Base-by-base conservation (phyloP, 2,888 invertebrate genomes). In the Athalia rosae region DNA sequence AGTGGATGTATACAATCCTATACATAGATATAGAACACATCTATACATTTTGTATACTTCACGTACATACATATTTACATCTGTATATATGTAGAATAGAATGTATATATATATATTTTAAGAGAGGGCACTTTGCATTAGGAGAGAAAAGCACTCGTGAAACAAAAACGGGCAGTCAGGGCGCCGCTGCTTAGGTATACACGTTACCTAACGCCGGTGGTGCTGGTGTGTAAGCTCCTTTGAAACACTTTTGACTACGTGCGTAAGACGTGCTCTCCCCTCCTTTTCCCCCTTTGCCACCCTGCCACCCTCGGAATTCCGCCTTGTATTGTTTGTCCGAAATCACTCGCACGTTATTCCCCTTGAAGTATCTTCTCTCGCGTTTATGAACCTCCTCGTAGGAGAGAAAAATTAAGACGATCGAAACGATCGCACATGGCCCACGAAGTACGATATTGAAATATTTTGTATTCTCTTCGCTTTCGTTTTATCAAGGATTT, bases 111-210 rank as follows among this genome's bases (percentile, higher is more conserved):
- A 28, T 28, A 28, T 28, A 28, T 28, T 28, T 28, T 28, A 28
- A 28, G 28, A 28, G 28, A 28, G n/a, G 48, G 11, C 50, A 67
- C 50, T 67, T 67, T 67, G 67, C 67, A 53, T 67, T 67, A 67
- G 67, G 28, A 5, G 67, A 50, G 50, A 67, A 67, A 67, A 67
- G 67, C 67, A 50, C 50, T 50, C 67, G 48, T 67, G 67, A 50
- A 50, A 67, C 67, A 67, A 67, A 67, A 67, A 67, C 67, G 48
- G 67, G 67, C 11, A 28, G 50, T 50, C 67, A 3, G 50, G 50
- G 50, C 11, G 62, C 7, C 4, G 41, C 28, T n/a, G 13, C 59
- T 59, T 59, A 28, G 28, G 28, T 28, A 28, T 28, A 28, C 28
- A 28, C 28, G 28, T 28, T 28, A 28, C 28, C 28, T 28, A 28